Conservation (phyloP, 2,113 vertebrate species). For the Dipodomys stephensi region DNA sequence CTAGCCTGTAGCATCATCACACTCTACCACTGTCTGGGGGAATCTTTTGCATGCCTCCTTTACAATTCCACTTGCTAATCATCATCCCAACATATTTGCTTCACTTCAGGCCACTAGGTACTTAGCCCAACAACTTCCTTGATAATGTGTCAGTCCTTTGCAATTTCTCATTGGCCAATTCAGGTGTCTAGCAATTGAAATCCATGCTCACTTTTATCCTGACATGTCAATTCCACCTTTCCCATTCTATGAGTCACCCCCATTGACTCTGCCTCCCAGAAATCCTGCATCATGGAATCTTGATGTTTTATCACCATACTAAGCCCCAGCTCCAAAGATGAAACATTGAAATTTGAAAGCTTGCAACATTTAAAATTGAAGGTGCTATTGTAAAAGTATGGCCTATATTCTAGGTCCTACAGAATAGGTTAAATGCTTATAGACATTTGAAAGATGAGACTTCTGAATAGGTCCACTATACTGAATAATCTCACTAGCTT, state of each 20-base stretch:
- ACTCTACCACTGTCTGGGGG: background rate
- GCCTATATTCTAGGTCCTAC: background rate
- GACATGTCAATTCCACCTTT: background rate
- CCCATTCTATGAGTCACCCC: background rate
- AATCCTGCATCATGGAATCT: background rate
- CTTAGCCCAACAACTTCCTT: background rate
- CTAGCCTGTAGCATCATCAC: background rate
- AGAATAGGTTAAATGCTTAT: slow-evolving; percentile 16
- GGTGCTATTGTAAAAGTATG: background rate
- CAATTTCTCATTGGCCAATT: background rate
- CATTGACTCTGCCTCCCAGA: background rate
- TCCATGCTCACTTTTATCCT: background rate
- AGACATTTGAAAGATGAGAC: background rate
- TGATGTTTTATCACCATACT: background rate
- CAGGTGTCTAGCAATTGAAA: background rate
- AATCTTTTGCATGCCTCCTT: background rate
- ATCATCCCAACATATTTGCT: background rate
- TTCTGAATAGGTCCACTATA: background rate
- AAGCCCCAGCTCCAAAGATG: background rate
- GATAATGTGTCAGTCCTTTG: background rate
- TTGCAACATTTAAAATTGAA: slow-evolving; percentile 10
- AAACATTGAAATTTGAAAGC: background rate
- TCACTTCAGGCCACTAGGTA: background rate
- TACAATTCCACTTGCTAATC: slow-evolving; percentile 1
- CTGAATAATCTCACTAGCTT: background rate